phyloP scores from a whole-genome alignment of 2,888 invertebrate genomes.

The Onchidella celtica region DNA sequence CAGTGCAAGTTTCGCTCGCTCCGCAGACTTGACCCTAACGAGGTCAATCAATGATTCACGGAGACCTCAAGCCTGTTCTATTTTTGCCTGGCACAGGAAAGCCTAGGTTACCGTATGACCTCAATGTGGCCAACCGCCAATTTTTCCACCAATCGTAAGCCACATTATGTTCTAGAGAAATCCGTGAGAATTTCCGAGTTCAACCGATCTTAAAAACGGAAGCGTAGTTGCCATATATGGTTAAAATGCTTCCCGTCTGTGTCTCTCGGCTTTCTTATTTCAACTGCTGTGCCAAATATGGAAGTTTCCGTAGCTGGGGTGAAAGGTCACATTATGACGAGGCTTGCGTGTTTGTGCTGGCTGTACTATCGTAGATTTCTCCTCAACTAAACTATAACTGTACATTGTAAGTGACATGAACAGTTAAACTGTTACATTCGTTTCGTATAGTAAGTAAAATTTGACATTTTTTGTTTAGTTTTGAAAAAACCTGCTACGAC shows the following conservation, averaged over 20 bases:
- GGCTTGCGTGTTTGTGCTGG: background rate
- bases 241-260: conserved; percentile 41
- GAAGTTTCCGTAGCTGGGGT: conserved; percentile 58
- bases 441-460: background rate
- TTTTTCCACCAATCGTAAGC: conserved; percentile 16
- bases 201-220: conserved; percentile 46
- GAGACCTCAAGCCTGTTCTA: conserved; percentile 17
- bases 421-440: background rate
- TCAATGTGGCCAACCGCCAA: background rate
- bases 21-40: conserved; percentile 7
- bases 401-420: background rate
- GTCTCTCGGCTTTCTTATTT: conserved; percentile 52
- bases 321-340: conserved; percentile 42
- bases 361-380: conserved; percentile 32
- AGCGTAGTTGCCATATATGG: conserved; percentile 50
- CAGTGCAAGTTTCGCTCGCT: too few species aligned
- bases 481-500: background rate
- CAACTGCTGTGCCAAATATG: conserved; percentile 70
- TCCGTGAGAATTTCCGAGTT: conserved; percentile 43
- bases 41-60: conserved; percentile 41
- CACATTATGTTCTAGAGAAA: conserved; percentile 20
- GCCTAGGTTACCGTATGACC: conserved; percentile 18
- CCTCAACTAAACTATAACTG: background rate
- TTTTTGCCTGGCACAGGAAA: conserved; percentile 18
- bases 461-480: background rate